Evolutionary conservation across 2,888 invertebrate species (phyloP).

Genomic region (Ypsolopha sequella): DNA sequence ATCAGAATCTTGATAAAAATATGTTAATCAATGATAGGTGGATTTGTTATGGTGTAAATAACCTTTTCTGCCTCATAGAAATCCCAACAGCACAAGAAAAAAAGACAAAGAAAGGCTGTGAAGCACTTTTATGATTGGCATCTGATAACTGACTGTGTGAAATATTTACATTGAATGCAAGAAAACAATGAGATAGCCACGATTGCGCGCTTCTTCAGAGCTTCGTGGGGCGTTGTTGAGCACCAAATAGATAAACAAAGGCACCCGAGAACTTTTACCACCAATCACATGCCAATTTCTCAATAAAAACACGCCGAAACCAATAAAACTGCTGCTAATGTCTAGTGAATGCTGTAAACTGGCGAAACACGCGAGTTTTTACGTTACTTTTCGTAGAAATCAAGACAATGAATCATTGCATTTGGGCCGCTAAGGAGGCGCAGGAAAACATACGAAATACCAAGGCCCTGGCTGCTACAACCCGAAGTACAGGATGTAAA

Average conservation of each 20-base stretch:
- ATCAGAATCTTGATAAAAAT: background rate
- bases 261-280: slow-evolving; percentile 34
- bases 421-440: slow-evolving; percentile 37
- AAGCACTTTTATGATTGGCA: background rate
- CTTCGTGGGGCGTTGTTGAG: slow-evolving; percentile 16
- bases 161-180: slow-evolving; percentile 1
- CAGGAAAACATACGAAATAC: slow-evolving; percentile 22
- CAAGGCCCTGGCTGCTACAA: slow-evolving; percentile 28
- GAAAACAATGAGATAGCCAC: slow-evolving; percentile 6
- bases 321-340: slow-evolving; percentile 9
- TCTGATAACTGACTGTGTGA: slow-evolving; percentile 1
- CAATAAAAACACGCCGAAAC: slow-evolving; percentile 12
- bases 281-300: slow-evolving; percentile 15
- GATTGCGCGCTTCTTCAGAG: background rate
- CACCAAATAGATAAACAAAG: slow-evolving; percentile 57
- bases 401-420: slow-evolving; percentile 57
- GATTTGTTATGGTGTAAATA: no score
- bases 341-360: slow-evolving; percentile 5
- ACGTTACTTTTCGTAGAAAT: slow-evolving; percentile 40
- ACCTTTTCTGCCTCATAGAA: no score
- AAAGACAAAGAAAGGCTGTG: no score
- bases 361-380: slow-evolving; percentile 22
- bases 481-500: slow-evolving; percentile 24
- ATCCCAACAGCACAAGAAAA: background rate
- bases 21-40: background rate